phyloP scores from a whole-genome alignment of 2,797 vertebrate species.

The Anabas testudineus region DNA sequence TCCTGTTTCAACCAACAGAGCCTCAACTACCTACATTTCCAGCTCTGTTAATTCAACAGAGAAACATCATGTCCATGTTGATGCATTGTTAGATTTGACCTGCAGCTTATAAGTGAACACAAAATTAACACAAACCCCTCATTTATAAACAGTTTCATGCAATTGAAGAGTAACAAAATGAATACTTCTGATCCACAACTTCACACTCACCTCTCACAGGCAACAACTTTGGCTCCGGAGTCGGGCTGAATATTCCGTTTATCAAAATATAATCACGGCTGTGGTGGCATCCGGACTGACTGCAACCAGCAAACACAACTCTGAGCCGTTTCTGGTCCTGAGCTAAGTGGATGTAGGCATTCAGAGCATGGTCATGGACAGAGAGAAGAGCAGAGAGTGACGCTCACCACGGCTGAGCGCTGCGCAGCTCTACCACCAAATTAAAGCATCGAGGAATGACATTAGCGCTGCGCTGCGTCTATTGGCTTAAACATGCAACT shows the following conservation, averaged over 20 bases:
- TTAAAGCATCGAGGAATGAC: conserved; percentile 80
- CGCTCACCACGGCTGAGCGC: conserved; percentile 57
- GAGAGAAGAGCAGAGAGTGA: conserved; percentile 27
- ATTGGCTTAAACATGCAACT: conserved; percentile 80
- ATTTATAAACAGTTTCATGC: neutral
- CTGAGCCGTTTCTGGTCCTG: conserved; percentile 11
- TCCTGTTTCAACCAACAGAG: neutral
- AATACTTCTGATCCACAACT: neutral
- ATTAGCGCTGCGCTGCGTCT: conserved; percentile 66
- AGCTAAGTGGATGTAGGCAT: conserved; percentile 31
- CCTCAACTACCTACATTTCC: neutral
- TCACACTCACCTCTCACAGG: conserved; percentile 63
- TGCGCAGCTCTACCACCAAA: conserved; percentile 70
- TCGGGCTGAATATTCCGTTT: conserved; percentile 67
- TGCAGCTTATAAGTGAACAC: neutral
- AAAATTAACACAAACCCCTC: neutral
- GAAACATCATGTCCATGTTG: conserved; percentile 15
- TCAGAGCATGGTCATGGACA: conserved; percentile 51
- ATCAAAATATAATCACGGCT: conserved; percentile 59
- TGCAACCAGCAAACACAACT: conserved; percentile 23
- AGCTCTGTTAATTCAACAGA: neutral
- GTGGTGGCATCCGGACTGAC: conserved; percentile 64
- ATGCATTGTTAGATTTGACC: neutral
- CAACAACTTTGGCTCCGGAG: conserved; percentile 37
- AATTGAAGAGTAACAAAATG: neutral